These are phyloP conservation scores for Aspidiotus destructor DNA, from an alignment of 2,888 invertebrate genomes.

Conservation along the genomic window DNA sequence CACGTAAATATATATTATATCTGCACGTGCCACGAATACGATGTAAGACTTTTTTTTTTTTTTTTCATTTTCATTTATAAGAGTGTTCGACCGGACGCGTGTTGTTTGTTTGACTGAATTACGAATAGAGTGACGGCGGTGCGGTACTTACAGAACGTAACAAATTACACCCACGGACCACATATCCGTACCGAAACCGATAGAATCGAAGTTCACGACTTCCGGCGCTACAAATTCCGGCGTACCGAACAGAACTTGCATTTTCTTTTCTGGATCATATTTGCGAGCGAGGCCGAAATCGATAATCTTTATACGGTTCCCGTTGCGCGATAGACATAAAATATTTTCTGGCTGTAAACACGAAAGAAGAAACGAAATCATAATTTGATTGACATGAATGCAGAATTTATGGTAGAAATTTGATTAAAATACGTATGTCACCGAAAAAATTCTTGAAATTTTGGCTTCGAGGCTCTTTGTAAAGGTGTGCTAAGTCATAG, in stretches of 20 bases:
- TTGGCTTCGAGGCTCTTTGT: too few relatives aligned
- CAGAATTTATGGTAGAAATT: too few relatives aligned
- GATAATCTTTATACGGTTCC: slow-evolving; percentile 97
- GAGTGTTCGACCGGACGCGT: not conserved
- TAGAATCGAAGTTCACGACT: slow-evolving; percentile 96
- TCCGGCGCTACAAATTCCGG: slow-evolving; percentile 99
- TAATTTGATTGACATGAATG: too few relatives aligned
- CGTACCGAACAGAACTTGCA: slow-evolving; percentile 91
- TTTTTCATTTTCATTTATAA: not conserved
- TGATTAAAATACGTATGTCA: too few relatives aligned
- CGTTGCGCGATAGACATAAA: slow-evolving; percentile 84
- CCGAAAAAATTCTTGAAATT: too few relatives aligned
- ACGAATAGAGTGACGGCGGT: not conserved
- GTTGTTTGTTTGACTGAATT: not conserved
- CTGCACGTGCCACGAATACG: not conserved
- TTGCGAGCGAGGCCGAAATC: slow-evolving; percentile 94
- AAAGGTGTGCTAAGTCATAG: too few relatives aligned
- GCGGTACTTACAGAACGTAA: slow-evolving; percentile 89
- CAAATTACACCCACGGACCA: slow-evolving; percentile 98
- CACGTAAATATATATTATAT: not conserved
- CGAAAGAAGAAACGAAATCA: slow-evolving; percentile 5
- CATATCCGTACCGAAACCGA: slow-evolving; percentile 94
- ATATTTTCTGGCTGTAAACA: slow-evolving; percentile 86
- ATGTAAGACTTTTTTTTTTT: not conserved
- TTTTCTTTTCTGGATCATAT: slow-evolving; percentile 81